Conservation (phyloP, 2,797 vertebrate genomes). For the Glossophaga mutica region DNA sequence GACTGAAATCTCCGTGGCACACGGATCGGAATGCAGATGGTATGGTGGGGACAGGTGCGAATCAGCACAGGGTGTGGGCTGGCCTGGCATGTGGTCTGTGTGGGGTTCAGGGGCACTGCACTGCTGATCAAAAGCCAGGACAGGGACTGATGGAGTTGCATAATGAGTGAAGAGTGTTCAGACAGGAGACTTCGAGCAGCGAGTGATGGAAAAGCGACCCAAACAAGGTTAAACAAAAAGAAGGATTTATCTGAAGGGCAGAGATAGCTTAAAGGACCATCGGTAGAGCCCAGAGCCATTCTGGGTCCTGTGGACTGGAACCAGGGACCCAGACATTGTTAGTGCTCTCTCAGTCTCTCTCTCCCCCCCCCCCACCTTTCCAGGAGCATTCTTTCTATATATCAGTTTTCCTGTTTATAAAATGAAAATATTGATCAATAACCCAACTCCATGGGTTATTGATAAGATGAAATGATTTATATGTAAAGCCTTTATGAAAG, state of each 20-base stretch:
- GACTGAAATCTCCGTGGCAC: neutral
- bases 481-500: neutral
- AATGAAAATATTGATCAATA: neutral
- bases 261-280: neutral
- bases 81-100: rapidly evolving
- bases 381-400: neutral
- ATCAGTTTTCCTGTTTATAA: neutral
- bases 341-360: neutral
- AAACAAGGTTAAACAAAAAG: neutral
- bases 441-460: neutral
- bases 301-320: neutral
- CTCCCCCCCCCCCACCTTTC: too few relatives aligned
- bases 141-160: too few relatives aligned
- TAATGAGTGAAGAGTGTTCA: neutral
- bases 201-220: neutral
- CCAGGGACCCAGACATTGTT: neutral
- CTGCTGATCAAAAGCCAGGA: neutral
- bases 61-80: too few relatives aligned
- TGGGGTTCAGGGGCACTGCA: neutral
- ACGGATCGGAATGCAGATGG: rapidly evolving
- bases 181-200: neutral
- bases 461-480: neutral
- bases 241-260: neutral
- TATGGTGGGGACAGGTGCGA: rapidly evolving
- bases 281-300: neutral